Percentiles rank a stretch among this genome's conserved stretches.
Evolutionary conservation across 2,888 invertebrate species (phyloP).

Genomic region (Phaonia tiefii): DNA sequence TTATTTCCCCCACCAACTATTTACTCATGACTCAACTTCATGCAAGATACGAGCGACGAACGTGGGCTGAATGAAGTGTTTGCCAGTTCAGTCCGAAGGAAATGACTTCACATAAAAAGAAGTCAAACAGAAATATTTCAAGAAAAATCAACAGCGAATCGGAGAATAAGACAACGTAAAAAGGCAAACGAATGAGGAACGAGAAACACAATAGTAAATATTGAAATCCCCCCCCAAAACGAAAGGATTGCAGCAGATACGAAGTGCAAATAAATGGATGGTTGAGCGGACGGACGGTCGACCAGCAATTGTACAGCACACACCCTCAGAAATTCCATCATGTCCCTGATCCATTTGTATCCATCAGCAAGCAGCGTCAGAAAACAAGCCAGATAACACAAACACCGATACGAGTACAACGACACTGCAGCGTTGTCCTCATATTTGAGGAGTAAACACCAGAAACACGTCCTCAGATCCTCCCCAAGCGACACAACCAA

Average conservation of each 20-base stretch:
- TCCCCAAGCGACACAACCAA: slow-evolving; percentile 37
- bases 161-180: neutral
- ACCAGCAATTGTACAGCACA: slow-evolving; percentile 8
- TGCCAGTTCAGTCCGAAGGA: neutral
- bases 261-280: slow-evolving; percentile 16
- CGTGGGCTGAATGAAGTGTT: no score
- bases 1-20: slow-evolving; percentile 41
- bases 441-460: slow-evolving; percentile 44
- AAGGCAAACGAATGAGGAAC: neutral
- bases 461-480: slow-evolving; percentile 53
- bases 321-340: neutral
- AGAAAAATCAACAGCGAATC: neutral
- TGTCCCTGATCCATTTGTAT: slow-evolving; percentile 28
- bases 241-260: slow-evolving; percentile 62
- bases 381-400: neutral
- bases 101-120: slow-evolving; percentile 6
- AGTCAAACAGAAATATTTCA: slow-evolving; percentile 7
- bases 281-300: neutral
- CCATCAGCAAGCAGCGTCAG: neutral
- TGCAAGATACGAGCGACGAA: no score
- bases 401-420: slow-evolving; percentile 7
- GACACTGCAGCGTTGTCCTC: no score
- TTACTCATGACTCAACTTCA: slow-evolving; percentile 34
- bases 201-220: no score
- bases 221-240: slow-evolving; percentile 44